Evolutionary conservation across 2,113 vertebrate genomes (phyloP).

Genomic region (Nanorana parkeri): DNA sequence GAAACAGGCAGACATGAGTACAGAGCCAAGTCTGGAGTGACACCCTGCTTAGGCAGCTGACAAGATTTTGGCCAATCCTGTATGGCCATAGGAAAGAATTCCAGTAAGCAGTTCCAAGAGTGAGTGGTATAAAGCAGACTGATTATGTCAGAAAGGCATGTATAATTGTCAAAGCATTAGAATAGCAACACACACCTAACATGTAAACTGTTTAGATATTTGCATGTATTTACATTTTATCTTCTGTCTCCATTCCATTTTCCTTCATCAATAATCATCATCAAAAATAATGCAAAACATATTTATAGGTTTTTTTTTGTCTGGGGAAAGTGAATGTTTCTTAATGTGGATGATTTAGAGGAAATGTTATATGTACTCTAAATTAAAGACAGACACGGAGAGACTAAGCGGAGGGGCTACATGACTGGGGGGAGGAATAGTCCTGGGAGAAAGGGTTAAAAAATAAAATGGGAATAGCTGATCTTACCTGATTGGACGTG

Average conservation of each 20-base stretch:
- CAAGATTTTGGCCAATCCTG: slow-evolving; percentile 20
- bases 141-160: slow-evolving; percentile 18
- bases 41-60: slow-evolving; percentile 38
- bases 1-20: slow-evolving; percentile 33
- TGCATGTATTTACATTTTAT: not conserved
- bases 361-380: too few species aligned
- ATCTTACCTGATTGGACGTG: too few species aligned
- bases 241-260: not conserved
- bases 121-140: slow-evolving; percentile 30
- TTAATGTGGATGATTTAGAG: too few species aligned
- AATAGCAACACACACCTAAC: not conserved
- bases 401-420: too few species aligned
- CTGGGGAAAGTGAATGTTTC: too few species aligned
- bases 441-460: too few species aligned
- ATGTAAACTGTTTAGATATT: not conserved
- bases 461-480: too few species aligned
- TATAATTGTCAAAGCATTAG: not conserved
- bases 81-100: slow-evolving; percentile 38
- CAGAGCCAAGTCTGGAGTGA: slow-evolving; percentile 45
- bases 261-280: not conserved
- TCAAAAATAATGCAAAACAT: too few species aligned
- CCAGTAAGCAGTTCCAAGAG: slow-evolving; percentile 3
- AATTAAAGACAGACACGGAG: too few species aligned
- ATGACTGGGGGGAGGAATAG: too few species aligned
- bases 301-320: too few species aligned